Conservation (phyloP, 2,797 vertebrate species). For the Schizopygopsis pylzovi region DNA sequence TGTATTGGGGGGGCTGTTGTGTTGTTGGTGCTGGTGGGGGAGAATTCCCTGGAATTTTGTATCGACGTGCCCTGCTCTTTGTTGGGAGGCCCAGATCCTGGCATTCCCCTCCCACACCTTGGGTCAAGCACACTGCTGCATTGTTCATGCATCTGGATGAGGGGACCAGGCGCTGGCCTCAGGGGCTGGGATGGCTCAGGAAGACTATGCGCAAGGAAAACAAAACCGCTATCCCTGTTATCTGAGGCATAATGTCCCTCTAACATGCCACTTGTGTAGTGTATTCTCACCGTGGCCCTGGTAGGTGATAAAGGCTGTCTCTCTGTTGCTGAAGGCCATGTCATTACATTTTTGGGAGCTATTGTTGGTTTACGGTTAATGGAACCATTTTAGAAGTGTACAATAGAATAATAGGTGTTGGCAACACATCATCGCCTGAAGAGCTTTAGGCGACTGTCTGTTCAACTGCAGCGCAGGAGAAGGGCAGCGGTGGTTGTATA, state of each 20-base stretch:
- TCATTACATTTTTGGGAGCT: constrained; percentile 35
- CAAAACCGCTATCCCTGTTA: constrained; percentile 67
- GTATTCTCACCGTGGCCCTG: not conserved
- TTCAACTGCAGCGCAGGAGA: constrained; percentile 27
- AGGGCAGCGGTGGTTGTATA: constrained; percentile 38
- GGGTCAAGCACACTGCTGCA: constrained; percentile 81
- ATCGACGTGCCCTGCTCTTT: constrained; percentile 71
- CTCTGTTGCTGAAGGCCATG: constrained; percentile 16
- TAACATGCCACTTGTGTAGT: constrained; percentile 49
- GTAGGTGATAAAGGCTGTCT: constrained; percentile 33
- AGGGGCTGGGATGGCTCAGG: constrained; percentile 74
- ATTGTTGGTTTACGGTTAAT: constrained; percentile 43
- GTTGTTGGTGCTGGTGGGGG: constrained; percentile 33
- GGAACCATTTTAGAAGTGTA: constrained; percentile 6
- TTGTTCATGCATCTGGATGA: constrained; percentile 78
- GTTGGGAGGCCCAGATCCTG: constrained; percentile 77
- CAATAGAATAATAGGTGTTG: constrained; percentile 34
- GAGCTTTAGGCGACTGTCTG: constrained; percentile 31
- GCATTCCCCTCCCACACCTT: constrained; percentile 83
- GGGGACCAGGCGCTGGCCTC: constrained; percentile 67
- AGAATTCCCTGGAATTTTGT: constrained; percentile 63
- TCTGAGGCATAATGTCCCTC: constrained; percentile 64
- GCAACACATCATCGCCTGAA: constrained; percentile 13
- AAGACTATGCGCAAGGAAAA: constrained; percentile 69
- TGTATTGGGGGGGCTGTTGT: constrained; percentile 44